Base-by-base conservation (phyloP, 2,113 vertebrate genomes). In the Datnioides undecimradiatus region DNA sequence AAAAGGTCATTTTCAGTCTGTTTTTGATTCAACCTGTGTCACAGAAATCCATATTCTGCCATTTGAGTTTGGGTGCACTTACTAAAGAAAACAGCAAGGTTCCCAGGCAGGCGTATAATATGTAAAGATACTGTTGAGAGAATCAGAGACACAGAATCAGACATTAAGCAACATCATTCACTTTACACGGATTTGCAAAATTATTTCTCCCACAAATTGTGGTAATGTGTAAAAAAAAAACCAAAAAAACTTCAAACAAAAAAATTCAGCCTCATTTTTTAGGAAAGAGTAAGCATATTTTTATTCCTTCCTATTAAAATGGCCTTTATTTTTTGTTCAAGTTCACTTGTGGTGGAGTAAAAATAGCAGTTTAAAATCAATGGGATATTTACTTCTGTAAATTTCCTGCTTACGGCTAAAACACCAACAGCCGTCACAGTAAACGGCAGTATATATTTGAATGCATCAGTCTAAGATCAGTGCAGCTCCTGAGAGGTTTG, bases 61-160 rank as follows among this genome's bases (percentile, higher is more conserved):
- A 54, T 16, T 19, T 41, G 27, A 40, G 21, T 77, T 29, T 36
- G 51, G 25, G 41, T 52, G 34, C 86, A 95, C 96, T 95, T 91
- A 96, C 95, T 13, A 95, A 14, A 57, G 95, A 95, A 89, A 97
- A 97, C 72, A 96, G 0, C 67, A 95, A 6, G 5, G 95, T 96
- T 82, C 94, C 95, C 33, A 96, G 79, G 9, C 84, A 93, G 40
- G 95, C 93, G 48, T 95, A 96, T 4, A 87, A 0, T 58, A 96
- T 93, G 85, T 95, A 78, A 27, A 94, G 5, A 90, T 93, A 96
- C 96, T 96, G 92, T 57, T 33, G 62, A 81, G 46, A 73, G 25
- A 82, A 88, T 73, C 13, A 77, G 25, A 75, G 19, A 60, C 21
- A 84, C 27, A 77, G 25, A 77, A 34, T 74, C 55, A 84, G 34